Percentiles rank a stretch among this genome's conserved stretches.
Evolutionary conservation across 2,888 invertebrate genomes (phyloP).

Genomic region (Dendrolimus houi): DNA sequence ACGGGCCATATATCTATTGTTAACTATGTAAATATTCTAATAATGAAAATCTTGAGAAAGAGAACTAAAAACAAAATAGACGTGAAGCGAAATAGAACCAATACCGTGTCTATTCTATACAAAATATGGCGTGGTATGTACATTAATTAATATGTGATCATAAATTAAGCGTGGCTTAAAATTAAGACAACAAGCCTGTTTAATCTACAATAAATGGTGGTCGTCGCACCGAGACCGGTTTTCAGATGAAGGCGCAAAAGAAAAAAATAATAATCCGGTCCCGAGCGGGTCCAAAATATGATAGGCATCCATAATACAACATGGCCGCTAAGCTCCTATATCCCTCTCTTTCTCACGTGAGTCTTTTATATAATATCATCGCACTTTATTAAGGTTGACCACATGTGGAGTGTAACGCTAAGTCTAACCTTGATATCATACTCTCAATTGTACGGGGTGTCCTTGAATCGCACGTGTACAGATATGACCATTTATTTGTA

Average conservation of each 20-base stretch:
- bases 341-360: slow-evolving; percentile 46
- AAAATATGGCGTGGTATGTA: slow-evolving; percentile 64
- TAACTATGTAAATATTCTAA: too few species aligned
- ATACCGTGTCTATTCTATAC: slow-evolving; percentile 53
- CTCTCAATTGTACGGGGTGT: slow-evolving; percentile 62
- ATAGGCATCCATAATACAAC: slow-evolving; percentile 77
- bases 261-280: slow-evolving; percentile 72
- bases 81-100: slow-evolving; percentile 63
- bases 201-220: slow-evolving; percentile 77
- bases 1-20: too few species aligned
- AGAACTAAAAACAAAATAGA: slow-evolving; percentile 11
- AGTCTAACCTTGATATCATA: slow-evolving; percentile 77
- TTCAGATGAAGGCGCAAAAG: slow-evolving; percentile 65
- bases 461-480: slow-evolving; percentile 10
- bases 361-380: slow-evolving; percentile 42
- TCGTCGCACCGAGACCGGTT: slow-evolving; percentile 71
- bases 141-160: slow-evolving; percentile 70
- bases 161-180: slow-evolving; percentile 75
- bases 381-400: slow-evolving; percentile 73
- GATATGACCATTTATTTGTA: not conserved
- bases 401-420: slow-evolving; percentile 77
- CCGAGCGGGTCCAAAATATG: slow-evolving; percentile 75
- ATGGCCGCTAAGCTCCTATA: slow-evolving; percentile 73
- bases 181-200: slow-evolving; percentile 77
- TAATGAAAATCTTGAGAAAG: too few species aligned